Evolutionary conservation across 1,140 invertebrate species (phyloP), one percentile per base, ranked within the genome.

Genomic region (Habropoda laboriosa): DNA sequence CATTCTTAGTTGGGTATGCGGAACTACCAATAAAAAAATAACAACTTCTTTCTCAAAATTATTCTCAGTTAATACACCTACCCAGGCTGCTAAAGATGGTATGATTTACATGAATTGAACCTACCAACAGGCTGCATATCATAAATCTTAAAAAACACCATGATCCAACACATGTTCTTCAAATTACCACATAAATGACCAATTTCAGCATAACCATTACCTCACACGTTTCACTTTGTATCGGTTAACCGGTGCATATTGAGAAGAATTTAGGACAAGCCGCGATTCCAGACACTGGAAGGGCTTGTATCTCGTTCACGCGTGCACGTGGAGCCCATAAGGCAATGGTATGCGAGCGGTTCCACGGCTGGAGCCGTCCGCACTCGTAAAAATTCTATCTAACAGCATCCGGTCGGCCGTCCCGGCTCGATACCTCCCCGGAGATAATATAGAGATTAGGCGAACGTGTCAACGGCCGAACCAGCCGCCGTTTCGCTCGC

Each of bases 371-470:
- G 60, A 60, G 66, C 63, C n/a, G 58, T 32, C 64, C 42, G 68
- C 72, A 82, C 75, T 85, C 84, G 74, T 84, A 87, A 83, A 85
- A 87, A 85, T 87, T 76, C 79, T 81, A 89, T 83, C 83, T 86
- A 87, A 86, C 87, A 85, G 86, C 87, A 90, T 90, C 89, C 89
- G 89, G 88, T 74, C 82, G 82, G 81, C 83, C 74, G 80, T 76
- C 79, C 68, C 27, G 63, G 51, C 74, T 72, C 72, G 71, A 90
- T 88, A 86, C 77, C 74, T 88, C 88, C 86, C 80, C 61, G 68
- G 79, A 89, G 85, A 85, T 90, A 90, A 89, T 90, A 75, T 40
- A 87, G 83, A 89, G 88, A 90, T 90, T 90, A 90, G 88, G 77
- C 75, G 81, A 83, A 81, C 49, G 55, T 53, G 75, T 82, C 82